A percentile compares a stretch with the other conserved stretches of the same genome.
Conservation (phyloP, 2,888 invertebrate species). For the Gastrophysa polygoni region DNA sequence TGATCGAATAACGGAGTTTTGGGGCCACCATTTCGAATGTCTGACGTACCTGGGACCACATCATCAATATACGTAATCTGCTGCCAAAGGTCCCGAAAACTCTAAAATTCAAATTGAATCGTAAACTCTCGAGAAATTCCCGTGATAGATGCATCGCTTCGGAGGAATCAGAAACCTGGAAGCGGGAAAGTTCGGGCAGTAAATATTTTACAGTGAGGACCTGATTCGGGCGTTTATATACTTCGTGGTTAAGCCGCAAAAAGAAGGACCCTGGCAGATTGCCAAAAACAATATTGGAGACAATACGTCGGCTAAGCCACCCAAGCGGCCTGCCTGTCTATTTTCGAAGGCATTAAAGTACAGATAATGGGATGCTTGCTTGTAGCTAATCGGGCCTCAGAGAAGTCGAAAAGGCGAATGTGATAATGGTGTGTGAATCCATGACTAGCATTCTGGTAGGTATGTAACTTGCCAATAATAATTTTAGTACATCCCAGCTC, state of each 20-base stretch:
- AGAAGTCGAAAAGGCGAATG: neutral
- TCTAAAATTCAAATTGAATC: too few species aligned
- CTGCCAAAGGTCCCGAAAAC: too few species aligned
- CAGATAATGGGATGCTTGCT: neutral
- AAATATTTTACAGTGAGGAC: neutral
- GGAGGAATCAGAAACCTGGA: too few species aligned
- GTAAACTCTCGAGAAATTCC: too few species aligned
- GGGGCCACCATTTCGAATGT: too few species aligned
- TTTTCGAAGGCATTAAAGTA: neutral
- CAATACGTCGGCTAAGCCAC: neutral
- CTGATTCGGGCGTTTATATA: slow-evolving; percentile 19
- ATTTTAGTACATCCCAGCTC: too few species aligned
- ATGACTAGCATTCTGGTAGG: too few species aligned
- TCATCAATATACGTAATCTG: too few species aligned
- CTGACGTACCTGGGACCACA: too few species aligned
- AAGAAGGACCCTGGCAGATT: slow-evolving; percentile 12
- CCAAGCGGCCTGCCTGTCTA: neutral
- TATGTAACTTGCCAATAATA: too few species aligned
- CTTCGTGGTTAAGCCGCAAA: slow-evolving; percentile 17
- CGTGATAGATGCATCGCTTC: too few species aligned
- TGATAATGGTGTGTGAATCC: neutral
- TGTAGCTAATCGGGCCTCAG: neutral
- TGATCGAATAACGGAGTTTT: too few species aligned
- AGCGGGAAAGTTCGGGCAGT: neutral
- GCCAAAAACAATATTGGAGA: neutral